Evolutionary conservation across 2,888 invertebrate genomes (phyloP).

Genomic region (Leucoma salicis): DNA sequence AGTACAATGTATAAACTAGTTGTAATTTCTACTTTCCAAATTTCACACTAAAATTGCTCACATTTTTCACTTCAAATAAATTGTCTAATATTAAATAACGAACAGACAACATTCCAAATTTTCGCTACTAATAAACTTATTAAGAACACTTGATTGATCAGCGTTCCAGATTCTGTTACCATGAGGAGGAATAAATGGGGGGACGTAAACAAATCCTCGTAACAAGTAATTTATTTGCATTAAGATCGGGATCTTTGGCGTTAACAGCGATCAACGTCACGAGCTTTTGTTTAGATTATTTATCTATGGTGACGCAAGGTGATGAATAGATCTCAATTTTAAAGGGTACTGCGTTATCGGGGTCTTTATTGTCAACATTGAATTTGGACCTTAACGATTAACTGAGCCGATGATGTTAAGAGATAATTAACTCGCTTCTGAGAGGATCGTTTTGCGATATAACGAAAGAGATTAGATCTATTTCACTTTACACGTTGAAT

Average conservation of each 20-base stretch:
- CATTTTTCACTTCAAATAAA: conserved; percentile 15
- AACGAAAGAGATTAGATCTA: neutral
- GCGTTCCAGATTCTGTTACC: conserved; percentile 21
- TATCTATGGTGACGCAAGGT: conserved; percentile 28
- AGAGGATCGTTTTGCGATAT: neutral
- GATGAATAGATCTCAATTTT: conserved; percentile 30
- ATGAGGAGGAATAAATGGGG: conserved; percentile 7
- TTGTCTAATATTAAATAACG: conserved; percentile 18
- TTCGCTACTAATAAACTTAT: conserved; percentile 34
- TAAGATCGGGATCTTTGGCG: conserved; percentile 43
- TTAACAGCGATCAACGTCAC: conserved; percentile 41
- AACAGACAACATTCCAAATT: conserved; percentile 14
- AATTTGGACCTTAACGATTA: conserved; percentile 17
- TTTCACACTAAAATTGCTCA: conserved; percentile 8
- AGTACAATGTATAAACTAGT: no score
- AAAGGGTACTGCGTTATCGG: conserved; percentile 23
- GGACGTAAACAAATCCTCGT: conserved; percentile 30
- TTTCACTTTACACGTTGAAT: no score
- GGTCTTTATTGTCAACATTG: conserved; percentile 24
- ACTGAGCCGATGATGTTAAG: conserved; percentile 7
- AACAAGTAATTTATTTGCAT: conserved; percentile 44
- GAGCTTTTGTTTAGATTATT: conserved; percentile 42
- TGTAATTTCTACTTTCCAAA: no score
- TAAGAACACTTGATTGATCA: conserved; percentile 39
- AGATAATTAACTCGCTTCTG: conserved; percentile 15